phyloP scores from a whole-genome alignment of 2,797 vertebrate genomes.

The Chaetophractus vellerosus region DNA sequence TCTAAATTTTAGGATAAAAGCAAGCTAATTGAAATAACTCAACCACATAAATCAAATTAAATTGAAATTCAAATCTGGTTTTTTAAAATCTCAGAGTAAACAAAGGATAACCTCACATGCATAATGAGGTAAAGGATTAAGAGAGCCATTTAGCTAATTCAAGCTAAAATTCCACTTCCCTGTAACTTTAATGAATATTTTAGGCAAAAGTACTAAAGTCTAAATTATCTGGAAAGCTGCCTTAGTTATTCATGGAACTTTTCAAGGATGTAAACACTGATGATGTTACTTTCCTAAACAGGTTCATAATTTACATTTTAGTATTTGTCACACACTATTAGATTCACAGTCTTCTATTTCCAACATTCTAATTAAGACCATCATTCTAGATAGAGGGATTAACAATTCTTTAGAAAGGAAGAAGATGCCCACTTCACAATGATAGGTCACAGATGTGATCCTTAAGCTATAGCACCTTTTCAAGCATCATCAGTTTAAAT shows the following conservation, averaged over 20 bases:
- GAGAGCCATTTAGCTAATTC: constrained; percentile 70
- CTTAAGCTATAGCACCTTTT: background rate
- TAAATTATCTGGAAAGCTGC: constrained; percentile 70
- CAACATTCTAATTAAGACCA: constrained; percentile 62
- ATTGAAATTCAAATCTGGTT: constrained; percentile 79
- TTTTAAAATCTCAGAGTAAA: constrained; percentile 73
- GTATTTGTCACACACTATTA: constrained; percentile 58
- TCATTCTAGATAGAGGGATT: constrained; percentile 37
- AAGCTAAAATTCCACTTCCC: constrained; percentile 78
- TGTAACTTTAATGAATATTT: constrained; percentile 81
- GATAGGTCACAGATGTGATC: background rate
- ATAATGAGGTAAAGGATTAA: constrained; percentile 81
- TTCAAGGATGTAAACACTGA: constrained; percentile 48
- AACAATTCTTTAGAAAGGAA: constrained; percentile 61
- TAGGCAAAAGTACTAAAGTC: constrained; percentile 64
- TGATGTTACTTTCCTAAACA: constrained; percentile 68
- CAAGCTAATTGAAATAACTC: constrained; percentile 79
- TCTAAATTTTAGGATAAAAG: constrained; percentile 67
- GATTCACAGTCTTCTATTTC: constrained; percentile 60
- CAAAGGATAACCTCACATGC: constrained; percentile 72
- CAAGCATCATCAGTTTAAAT: background rate
- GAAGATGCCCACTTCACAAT: background rate
- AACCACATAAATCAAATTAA: constrained; percentile 79
- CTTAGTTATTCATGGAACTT: constrained; percentile 50
- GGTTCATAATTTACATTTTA: constrained; percentile 72